Conservation (phyloP, 2,888 invertebrate species). For the Tridacna gigas region DNA sequence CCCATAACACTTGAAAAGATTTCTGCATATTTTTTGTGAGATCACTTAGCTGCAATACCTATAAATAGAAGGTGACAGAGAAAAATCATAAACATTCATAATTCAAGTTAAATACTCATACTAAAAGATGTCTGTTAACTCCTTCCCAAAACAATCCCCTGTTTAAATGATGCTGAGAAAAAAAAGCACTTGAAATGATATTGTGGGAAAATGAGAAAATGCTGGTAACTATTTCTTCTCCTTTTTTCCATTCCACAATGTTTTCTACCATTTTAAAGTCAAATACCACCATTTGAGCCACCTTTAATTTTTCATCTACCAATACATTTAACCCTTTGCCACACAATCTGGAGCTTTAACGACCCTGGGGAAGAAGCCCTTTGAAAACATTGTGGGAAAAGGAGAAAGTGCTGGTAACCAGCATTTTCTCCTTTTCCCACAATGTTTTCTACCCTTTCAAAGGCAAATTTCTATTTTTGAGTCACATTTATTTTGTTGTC, state of each 20-base stretch:
- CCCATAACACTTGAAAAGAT: neutral
- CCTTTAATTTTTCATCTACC: neutral
- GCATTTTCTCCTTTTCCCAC: slow-evolving; percentile 3
- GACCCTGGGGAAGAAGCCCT: no score
- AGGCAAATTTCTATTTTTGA: no score
- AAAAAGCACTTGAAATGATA: no score
- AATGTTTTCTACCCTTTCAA: neutral
- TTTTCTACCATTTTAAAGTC: neutral
- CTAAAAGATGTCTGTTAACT: no score
- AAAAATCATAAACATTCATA: neutral
- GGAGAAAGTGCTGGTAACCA: neutral
- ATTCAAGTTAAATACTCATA: neutral
- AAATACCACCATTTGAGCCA: neutral
- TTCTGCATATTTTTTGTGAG: neutral
- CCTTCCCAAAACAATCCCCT: no score
- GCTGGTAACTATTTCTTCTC: neutral
- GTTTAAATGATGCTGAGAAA: no score
- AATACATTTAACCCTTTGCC: neutral
- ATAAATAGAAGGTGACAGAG: neutral
- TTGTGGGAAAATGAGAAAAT: neutral
- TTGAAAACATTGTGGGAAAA: no score
- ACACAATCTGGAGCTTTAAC: neutral
- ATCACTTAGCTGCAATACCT: slow-evolving; percentile 3
- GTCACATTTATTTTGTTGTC: no score
- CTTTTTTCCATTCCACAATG: neutral